phyloP scores from a whole-genome alignment of 35 echinoderm and acorn worm species.

The Apostichopus parvimensis region DNA sequence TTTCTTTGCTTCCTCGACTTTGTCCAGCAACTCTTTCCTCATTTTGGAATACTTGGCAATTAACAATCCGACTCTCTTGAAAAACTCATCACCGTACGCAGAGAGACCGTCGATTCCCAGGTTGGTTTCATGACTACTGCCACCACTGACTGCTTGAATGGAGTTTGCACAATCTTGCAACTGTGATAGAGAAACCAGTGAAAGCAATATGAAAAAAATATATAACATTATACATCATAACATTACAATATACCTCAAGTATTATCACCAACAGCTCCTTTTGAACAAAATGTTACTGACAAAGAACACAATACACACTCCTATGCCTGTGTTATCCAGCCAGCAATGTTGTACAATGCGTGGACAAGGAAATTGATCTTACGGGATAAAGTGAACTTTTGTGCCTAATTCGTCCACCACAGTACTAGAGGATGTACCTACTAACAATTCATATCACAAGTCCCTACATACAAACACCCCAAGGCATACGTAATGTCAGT shows the following conservation, averaged over 20 bases:
- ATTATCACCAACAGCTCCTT: neutral
- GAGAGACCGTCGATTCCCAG: neutral
- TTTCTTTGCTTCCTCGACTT: slow-evolving; percentile 16
- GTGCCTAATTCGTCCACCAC: too few species aligned
- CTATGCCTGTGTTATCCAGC: too few species aligned
- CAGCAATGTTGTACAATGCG: too few species aligned
- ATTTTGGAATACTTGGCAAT: slow-evolving; percentile 5
- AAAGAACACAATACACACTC: too few species aligned
- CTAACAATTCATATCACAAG: too few species aligned
- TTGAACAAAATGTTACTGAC: too few species aligned
- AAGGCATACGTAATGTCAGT: too few species aligned
- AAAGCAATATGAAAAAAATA: neutral
- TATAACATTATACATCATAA: neutral
- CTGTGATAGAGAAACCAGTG: neutral
- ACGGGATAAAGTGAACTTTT: too few species aligned
- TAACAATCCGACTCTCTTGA: neutral
- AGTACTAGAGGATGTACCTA: too few species aligned
- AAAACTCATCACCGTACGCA: neutral
- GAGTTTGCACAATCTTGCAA: neutral
- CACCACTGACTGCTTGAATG: neutral
- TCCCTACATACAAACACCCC: too few species aligned
- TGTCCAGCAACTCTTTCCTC: slow-evolving; percentile 14
- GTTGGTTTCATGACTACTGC: neutral
- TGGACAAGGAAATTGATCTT: too few species aligned
- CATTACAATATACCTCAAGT: neutral